Base-by-base conservation (phyloP, 1,140 invertebrate genomes). In the Formica selysi region DNA sequence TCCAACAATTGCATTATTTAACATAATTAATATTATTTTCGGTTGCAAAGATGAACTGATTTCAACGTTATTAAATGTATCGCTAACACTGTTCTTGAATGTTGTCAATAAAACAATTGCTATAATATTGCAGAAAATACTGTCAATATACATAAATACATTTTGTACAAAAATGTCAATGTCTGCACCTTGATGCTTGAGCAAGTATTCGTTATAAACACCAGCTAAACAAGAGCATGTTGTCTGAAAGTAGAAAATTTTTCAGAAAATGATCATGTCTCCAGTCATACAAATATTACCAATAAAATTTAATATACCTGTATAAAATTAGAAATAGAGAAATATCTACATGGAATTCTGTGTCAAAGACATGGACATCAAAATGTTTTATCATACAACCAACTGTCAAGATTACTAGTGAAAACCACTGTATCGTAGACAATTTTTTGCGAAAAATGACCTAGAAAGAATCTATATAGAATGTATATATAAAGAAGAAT, bases 141-240 rank as follows among this genome's bases (percentile, higher is more conserved):
- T 99, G 94, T 99, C 98, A 13, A 98, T 91, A 93, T 99, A 99
- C 98, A 99, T 99, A 92, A 98, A 99, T 1, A 98, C 96, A 95
- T 99, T 99, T 95, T 99, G 99, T 84, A 99, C 94, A 95, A 98
- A 98, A 88, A 99, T 98, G 93, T 99, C 97, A 0, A 99, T 97
- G 87, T 97, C 96, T 16, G 96, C 96, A 38, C 98, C 98, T 87
- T 97, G 97, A 41, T 96, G 97, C 96, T 99, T 99, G 0, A 99
- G 95, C 57, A 99, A 95, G 95, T 98, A 99, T 94, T 99, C 99
- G 94, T 99, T 99, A 94, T 99, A 99, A 13, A 99, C 99, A 22
- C 99, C 98, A 19, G 99, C 99, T 89, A 99, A 95, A 89, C 98
- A 99, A 0, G 98, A 99, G 91, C 97, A 99, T 85, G 99, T 96